Evolutionary conservation across 2,797 vertebrate species (phyloP), one percentile per base, ranked within the genome.

Genomic region (Onychomys torridus): DNA sequence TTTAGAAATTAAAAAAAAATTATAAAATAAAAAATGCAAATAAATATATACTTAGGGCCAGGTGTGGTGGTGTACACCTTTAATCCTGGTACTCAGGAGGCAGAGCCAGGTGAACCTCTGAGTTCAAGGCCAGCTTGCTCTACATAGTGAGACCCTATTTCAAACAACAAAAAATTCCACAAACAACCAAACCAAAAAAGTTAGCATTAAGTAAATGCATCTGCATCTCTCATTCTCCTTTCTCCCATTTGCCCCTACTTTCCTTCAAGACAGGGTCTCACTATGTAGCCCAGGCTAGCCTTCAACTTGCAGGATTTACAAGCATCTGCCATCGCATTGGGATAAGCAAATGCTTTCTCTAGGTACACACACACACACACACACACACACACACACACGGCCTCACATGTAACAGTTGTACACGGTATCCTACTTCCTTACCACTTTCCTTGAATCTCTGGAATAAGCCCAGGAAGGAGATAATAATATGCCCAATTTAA

Each of bases 401-500:
- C 43, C 37, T 79, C 1, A 0, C 12, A 27, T 16, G 6, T 17
- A 67, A 71, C 23, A 61, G 19, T 23, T 2, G 3, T 4, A 5
- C 3, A 2, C 13, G 2, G 46, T 6, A 12, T 29, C n/a, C 40
- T 16, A 23, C 19, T 14, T 32, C 5, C 34, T 11, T 21, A 1
- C 37, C 55, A 43, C 21, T 7, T 3, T 14, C 4, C 40, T 27
- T 19, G 19, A 86, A 46, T n/a, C 75, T 59, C 87, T 69, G 73
- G 49, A 71, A 89, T 46, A 67, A 34, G 32, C 6, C 52, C 84
- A 92, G 32, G 82, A 46, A 83, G 37, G 23, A 59, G 49, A 29
- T 55, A 52, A n/a, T 63, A 63, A 63, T 49, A 81, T 21, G 4
- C 43, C 78, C 46, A 46, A n/a, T 76, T 85, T 88, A 93, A 88